Conservation (phyloP, 92 coral and sea anemone species). For the Epizoanthus stellaris region DNA sequence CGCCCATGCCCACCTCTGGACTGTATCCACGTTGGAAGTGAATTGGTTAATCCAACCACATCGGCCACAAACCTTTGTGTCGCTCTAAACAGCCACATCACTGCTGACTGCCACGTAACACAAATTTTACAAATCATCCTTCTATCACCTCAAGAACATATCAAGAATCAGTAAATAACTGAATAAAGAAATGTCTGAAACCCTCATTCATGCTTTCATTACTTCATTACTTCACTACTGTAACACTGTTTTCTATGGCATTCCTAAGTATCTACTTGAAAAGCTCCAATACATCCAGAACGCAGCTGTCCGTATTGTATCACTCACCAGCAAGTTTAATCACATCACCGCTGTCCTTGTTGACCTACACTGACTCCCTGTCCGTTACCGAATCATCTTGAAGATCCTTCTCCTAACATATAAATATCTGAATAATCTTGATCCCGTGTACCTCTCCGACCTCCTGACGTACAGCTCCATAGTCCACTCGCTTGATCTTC, state of each 20-base stretch:
- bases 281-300: no score
- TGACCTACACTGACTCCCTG: neutral
- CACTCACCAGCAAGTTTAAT: conserved; percentile 29
- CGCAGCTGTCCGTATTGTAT: neutral
- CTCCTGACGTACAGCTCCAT: conserved; percentile 27
- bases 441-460: conserved; percentile 21
- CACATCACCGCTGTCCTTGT: conserved; percentile 41
- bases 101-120: no score
- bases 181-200: no score
- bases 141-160: no score
- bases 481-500: conserved; percentile 30
- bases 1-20: no score
- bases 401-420: conserved; percentile 41
- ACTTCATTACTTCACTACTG: conserved; percentile 39
- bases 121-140: neutral
- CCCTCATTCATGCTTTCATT: no score
- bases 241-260: conserved; percentile 35
- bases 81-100: no score
- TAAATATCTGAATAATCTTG: neutral
- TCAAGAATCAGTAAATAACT: no score
- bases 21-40: no score
- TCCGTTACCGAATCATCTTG: neutral
- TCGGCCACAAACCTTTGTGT: no score
- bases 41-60: no score
- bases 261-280: conserved; percentile 2